These are phyloP conservation scores for Melieria picta DNA, from an alignment of 2,888 invertebrate species.

Conservation along the genomic window DNA sequence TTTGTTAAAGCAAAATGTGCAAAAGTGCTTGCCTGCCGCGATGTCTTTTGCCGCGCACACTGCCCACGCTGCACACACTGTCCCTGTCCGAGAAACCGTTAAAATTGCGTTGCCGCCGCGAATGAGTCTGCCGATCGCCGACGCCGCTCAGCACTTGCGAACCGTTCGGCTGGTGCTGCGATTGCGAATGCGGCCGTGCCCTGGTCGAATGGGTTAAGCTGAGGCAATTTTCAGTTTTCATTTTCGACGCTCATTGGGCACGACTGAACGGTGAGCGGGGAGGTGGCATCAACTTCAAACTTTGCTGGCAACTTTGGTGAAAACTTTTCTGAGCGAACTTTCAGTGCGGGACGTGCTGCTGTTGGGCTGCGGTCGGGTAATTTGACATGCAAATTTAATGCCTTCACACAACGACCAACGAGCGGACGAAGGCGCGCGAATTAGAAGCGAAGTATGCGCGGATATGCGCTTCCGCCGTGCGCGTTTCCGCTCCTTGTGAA, in stretches of 20 bases:
- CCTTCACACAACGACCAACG: neutral
- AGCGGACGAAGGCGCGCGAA: conserved; percentile 9
- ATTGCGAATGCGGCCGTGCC: conserved; percentile 52
- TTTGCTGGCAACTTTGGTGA: conserved; percentile 13
- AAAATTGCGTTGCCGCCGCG: conserved; percentile 36
- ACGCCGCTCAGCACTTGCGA: conserved; percentile 23
- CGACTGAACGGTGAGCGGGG: conserved; percentile 23
- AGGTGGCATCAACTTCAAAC: conserved; percentile 38
- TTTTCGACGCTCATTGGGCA: conserved; percentile 48
- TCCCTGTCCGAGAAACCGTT: conserved; percentile 58
- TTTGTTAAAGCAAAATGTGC: neutral
- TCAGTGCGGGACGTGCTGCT: conserved; percentile 32
- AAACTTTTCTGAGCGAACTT: conserved; percentile 9
- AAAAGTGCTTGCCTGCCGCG: conserved; percentile 51
- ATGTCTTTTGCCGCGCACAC: conserved; percentile 55
- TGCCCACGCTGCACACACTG: conserved; percentile 57
- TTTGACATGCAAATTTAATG: conserved; percentile 26
- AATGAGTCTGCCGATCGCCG: neutral
- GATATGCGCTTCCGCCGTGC: conserved; percentile 23
- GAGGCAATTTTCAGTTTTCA: conserved; percentile 63
- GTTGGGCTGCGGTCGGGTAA: conserved; percentile 28
- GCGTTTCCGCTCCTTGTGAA: neutral
- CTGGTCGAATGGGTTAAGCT: conserved; percentile 58
- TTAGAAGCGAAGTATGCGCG: conserved; percentile 18
- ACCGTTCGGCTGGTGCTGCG: conserved; percentile 45